Percentiles rank a stretch among this genome's conserved stretches.
Evolutionary conservation across 1,140 invertebrate genomes (phyloP).

Genomic region (Radopholus similis): DNA sequence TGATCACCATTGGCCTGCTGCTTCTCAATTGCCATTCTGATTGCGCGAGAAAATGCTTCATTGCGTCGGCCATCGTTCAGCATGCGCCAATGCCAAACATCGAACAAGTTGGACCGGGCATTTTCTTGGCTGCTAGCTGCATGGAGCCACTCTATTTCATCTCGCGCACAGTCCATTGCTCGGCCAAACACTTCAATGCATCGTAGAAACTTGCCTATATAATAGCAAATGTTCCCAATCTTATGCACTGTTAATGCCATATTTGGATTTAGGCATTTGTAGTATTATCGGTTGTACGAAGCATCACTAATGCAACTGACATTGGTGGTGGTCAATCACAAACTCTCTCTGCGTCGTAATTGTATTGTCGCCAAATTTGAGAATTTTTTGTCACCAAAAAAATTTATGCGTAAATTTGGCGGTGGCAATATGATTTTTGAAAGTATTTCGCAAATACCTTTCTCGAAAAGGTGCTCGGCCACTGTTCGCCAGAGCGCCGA

Average conservation of each 20-base stretch:
- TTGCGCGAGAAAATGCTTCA: slow-evolving; percentile 1
- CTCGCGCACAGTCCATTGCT: slow-evolving; percentile 6
- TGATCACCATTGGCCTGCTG: no score
- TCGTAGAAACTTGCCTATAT: slow-evolving; percentile 22
- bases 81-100: slow-evolving; percentile 34
- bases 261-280: background rate
- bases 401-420: background rate
- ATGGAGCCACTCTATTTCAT: slow-evolving; percentile 25
- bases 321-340: background rate
- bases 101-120: slow-evolving; percentile 23
- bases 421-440: background rate
- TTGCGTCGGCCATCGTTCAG: slow-evolving; percentile 26
- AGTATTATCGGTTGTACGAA: no score
- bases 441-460: background rate
- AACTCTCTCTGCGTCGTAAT: background rate
- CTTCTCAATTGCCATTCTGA: background rate
- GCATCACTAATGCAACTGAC: no score
- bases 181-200: slow-evolving; percentile 15
- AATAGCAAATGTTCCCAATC: background rate
- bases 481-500: slow-evolving; percentile 14
- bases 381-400: background rate
- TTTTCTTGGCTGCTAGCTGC: slow-evolving; percentile 22
- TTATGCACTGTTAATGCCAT: background rate
- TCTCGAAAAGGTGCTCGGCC: slow-evolving; percentile 3
- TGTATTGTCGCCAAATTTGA: background rate